These are phyloP conservation scores for Sebastes kiyomatsui DNA, from an alignment of 2,797 vertebrate species.

Conservation along the genomic window DNA sequence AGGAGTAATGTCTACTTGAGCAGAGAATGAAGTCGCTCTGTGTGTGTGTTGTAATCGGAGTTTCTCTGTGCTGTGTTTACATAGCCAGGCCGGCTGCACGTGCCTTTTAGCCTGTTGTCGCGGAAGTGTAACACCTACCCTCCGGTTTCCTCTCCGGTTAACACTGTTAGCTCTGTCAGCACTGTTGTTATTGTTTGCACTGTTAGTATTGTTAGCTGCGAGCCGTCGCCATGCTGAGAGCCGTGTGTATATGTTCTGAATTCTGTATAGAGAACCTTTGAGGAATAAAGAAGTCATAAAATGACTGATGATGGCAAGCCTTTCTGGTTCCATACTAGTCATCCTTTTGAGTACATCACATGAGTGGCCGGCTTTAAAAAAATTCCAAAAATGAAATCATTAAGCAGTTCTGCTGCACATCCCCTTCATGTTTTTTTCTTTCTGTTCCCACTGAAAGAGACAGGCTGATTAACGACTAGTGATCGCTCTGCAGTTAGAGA, in stretches of 20 bases:
- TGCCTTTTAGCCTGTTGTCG: neutral
- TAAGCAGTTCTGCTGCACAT: neutral
- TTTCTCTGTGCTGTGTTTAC: neutral
- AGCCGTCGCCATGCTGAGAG: neutral
- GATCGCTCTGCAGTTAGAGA: slow-evolving; percentile 21
- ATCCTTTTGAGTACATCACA: neutral
- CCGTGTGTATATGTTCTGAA: neutral
- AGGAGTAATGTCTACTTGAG: neutral
- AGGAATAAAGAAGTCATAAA: neutral
- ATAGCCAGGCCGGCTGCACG: neutral
- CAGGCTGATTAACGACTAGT: slow-evolving; percentile 22
- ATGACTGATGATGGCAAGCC: neutral
- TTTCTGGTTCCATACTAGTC: neutral
- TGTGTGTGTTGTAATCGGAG: neutral
- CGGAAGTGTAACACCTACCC: neutral
- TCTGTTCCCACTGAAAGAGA: slow-evolving; percentile 4
- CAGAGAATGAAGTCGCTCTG: neutral
- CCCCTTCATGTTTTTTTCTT: slow-evolving; percentile 1
- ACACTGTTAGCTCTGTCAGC: neutral
- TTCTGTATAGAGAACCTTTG: neutral
- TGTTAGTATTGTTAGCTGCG: neutral
- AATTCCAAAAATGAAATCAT: neutral
- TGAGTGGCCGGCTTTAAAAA: neutral
- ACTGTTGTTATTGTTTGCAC: neutral
- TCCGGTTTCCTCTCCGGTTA: neutral